Conservation (phyloP, 1,140 invertebrate genomes). For the Dysdera silvatica region DNA sequence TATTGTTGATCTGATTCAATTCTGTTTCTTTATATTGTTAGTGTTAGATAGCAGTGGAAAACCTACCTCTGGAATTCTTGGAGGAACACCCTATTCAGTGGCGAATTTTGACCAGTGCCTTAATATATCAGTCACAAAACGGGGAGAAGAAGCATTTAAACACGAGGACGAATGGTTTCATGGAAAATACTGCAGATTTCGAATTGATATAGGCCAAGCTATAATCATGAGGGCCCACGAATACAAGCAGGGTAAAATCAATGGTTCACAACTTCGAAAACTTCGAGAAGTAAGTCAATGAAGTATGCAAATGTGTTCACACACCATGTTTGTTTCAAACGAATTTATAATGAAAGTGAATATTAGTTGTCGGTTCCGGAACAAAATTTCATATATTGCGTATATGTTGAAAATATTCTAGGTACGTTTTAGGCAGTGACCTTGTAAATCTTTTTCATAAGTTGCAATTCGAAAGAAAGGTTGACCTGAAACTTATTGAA, state of each 20-base stretch:
- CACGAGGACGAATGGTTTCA: conserved; percentile 6
- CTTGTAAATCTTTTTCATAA: too few species aligned
- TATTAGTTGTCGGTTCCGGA: too few species aligned
- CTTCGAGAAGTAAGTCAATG: conserved; percentile 21
- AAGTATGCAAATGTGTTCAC: too few species aligned
- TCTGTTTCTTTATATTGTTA: background rate
- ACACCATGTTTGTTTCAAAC: too few species aligned
- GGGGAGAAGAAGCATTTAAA: conserved; percentile 1
- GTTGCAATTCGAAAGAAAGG: too few species aligned
- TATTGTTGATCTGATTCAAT: background rate
- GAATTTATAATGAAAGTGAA: too few species aligned
- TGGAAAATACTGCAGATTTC: conserved; percentile 17
- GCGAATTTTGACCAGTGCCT: conserved; percentile 18
- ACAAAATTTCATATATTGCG: too few species aligned
- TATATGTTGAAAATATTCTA: too few species aligned
- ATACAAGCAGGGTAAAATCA: conserved; percentile 4
- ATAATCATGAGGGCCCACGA: conserved; percentile 4
- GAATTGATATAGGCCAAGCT: background rate
- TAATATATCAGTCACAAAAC: conserved; percentile 1
- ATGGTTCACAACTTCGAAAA: conserved; percentile 16
- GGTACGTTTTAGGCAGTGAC: too few species aligned
- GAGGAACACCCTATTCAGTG: conserved; percentile 13
- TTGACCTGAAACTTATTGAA: too few species aligned
- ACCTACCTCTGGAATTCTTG: conserved; percentile 12
- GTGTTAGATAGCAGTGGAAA: conserved; percentile 25